Conservation (phyloP, 2,797 vertebrate species). For the Sylvia borin region DNA sequence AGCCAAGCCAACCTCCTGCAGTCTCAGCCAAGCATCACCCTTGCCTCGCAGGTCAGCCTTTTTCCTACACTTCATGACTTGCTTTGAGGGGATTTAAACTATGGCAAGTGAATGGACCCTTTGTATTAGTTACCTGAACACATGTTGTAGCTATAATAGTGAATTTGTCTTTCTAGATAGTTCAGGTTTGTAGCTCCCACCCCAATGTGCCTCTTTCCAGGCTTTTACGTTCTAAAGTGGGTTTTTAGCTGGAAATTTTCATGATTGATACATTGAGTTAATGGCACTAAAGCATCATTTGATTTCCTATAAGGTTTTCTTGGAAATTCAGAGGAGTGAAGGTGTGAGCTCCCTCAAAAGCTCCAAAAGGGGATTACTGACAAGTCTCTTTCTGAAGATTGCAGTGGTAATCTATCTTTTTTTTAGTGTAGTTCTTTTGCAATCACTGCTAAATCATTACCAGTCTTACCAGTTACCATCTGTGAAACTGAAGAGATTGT, state of each 20-base stretch:
- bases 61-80: background rate
- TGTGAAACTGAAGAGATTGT: background rate
- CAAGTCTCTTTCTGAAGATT: background rate
- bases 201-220: background rate
- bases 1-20: slow-evolving; percentile 99
- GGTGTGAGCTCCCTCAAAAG: background rate
- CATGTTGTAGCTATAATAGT: background rate
- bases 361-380: background rate
- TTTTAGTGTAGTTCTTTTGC: background rate
- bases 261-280: background rate
- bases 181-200: background rate
- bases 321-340: background rate
- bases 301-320: background rate
- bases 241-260: background rate
- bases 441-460: background rate
- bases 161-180: background rate
- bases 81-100: background rate
- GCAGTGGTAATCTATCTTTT: background rate
- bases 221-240: background rate
- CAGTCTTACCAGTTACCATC: background rate
- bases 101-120: background rate
- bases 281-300: background rate
- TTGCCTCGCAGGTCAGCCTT: slow-evolving; percentile 90
- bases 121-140: background rate
- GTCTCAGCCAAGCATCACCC: slow-evolving; percentile 96